phyloP scores from a whole-genome alignment of 2,888 invertebrate species.

The Eupithecia insigniata region DNA sequence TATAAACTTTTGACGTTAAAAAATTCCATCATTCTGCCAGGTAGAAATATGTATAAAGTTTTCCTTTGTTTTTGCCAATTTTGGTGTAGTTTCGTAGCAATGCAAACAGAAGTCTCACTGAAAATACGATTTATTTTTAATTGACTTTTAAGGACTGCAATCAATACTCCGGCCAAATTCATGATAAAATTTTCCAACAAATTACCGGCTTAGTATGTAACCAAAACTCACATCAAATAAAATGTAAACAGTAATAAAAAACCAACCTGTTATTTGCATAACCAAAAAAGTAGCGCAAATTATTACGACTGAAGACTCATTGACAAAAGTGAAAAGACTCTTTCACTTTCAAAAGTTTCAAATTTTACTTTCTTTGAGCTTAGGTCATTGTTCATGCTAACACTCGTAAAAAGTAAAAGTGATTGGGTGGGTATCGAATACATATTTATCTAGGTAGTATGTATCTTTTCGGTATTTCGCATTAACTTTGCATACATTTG shows the following conservation, averaged over 20 bases:
- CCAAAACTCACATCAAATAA: neutral
- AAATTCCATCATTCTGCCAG: neutral
- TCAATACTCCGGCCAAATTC: neutral
- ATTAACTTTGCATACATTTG: neutral
- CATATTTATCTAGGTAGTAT: neutral
- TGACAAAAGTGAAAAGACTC: constrained; percentile 44
- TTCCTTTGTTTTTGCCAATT: neutral
- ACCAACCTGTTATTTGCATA: constrained; percentile 17
- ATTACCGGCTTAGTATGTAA: neutral
- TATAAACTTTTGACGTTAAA: neutral
- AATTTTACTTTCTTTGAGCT: constrained; percentile 40
- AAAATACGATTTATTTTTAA: neutral
- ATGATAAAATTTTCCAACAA: neutral
- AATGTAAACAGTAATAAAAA: constrained; percentile 9
- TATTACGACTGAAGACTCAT: constrained; percentile 34
- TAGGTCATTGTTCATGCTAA: constrained; percentile 21
- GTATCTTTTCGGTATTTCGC: neutral
- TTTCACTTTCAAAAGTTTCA: constrained; percentile 43
- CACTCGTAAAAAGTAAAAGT: constrained; percentile 14
- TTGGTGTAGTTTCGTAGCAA: neutral
- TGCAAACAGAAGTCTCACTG: neutral
- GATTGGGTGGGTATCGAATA: neutral
- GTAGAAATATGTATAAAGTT: neutral
- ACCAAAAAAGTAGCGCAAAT: constrained; percentile 35
- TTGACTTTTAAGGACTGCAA: neutral